A percentile compares a stretch with the other conserved stretches of the same genome.
These are phyloP conservation scores for Camponotus floridanus DNA, from an alignment of 1,140 invertebrate species.

Conservation along the genomic window DNA sequence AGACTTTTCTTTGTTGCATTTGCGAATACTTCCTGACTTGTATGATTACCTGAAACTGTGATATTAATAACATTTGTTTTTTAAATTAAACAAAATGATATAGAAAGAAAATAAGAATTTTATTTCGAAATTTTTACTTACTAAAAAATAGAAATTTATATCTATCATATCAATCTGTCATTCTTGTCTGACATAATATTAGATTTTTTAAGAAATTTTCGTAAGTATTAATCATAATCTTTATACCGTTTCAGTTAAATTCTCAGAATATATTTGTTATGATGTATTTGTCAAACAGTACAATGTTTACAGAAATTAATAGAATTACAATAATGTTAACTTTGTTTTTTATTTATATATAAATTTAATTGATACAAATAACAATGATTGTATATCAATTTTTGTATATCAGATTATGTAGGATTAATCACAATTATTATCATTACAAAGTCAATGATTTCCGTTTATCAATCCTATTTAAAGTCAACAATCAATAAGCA, in stretches of 20 bases:
- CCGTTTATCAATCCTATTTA: not conserved
- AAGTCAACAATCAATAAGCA: not conserved
- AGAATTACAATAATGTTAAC: not conserved
- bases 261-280: not conserved
- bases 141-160: not conserved
- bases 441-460: not conserved
- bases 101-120: not conserved
- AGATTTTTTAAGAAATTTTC: conserved; percentile 2
- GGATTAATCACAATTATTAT: not conserved
- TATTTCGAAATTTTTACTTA: not conserved
- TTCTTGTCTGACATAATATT: not conserved
- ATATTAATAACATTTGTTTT: not conserved
- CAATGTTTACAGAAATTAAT: not conserved
- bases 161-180: not conserved
- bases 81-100: not conserved
- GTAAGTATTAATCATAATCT: conserved; percentile 13
- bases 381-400: not conserved
- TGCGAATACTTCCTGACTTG: not conserved
- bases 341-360: not conserved
- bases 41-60: not conserved
- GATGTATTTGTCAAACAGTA: not conserved
- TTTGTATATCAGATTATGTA: not conserved
- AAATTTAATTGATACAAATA: not conserved
- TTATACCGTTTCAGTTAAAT: not conserved
- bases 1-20: not conserved